These are phyloP conservation scores for Oncorhynchus mykiss DNA, from an alignment of 2,113 vertebrate genomes.

Conservation along the genomic window DNA sequence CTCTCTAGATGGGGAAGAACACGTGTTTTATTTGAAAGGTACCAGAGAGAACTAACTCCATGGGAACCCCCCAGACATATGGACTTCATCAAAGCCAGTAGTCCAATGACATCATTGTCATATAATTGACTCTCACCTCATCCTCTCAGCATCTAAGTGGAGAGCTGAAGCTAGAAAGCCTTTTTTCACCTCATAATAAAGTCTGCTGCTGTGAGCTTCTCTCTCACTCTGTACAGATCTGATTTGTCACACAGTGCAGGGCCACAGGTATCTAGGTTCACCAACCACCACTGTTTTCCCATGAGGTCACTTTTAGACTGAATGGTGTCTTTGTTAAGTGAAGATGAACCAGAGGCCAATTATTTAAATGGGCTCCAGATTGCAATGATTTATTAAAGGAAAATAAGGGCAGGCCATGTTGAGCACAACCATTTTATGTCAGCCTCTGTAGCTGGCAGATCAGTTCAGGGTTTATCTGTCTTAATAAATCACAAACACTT, in stretches of 20 bases:
- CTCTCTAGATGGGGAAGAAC: not conserved
- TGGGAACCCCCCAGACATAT: slow-evolving; percentile 48
- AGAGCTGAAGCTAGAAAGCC: slow-evolving; percentile 28
- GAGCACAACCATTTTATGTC: slow-evolving; percentile 20
- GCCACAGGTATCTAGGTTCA: slow-evolving; percentile 26
- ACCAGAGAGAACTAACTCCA: slow-evolving; percentile 12
- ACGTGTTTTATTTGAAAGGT: slow-evolving; percentile 16
- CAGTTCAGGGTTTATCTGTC: slow-evolving; percentile 19
- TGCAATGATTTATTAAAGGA: slow-evolving; percentile 44
- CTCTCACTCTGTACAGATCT: not conserved
- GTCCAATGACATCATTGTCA: slow-evolving; percentile 69
- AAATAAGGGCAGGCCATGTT: slow-evolving; percentile 25
- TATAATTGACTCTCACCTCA: slow-evolving; percentile 56
- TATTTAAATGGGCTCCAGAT: slow-evolving; percentile 15
- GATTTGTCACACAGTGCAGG: slow-evolving; percentile 17
- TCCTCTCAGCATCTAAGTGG: slow-evolving; percentile 40
- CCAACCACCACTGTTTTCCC: slow-evolving; percentile 8
- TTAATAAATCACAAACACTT: slow-evolving; percentile 37
- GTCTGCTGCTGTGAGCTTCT: not conserved
- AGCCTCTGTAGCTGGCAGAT: slow-evolving; percentile 20
- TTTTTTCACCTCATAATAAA: slow-evolving; percentile 12
- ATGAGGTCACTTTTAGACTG: slow-evolving; percentile 15
- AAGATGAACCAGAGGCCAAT: slow-evolving; percentile 35
- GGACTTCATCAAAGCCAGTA: slow-evolving; percentile 58
- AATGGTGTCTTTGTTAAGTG: slow-evolving; percentile 12